These are phyloP conservation scores for Gryllus longicercus DNA, from an alignment of 2,888 invertebrate genomes.

Conservation along the genomic window DNA sequence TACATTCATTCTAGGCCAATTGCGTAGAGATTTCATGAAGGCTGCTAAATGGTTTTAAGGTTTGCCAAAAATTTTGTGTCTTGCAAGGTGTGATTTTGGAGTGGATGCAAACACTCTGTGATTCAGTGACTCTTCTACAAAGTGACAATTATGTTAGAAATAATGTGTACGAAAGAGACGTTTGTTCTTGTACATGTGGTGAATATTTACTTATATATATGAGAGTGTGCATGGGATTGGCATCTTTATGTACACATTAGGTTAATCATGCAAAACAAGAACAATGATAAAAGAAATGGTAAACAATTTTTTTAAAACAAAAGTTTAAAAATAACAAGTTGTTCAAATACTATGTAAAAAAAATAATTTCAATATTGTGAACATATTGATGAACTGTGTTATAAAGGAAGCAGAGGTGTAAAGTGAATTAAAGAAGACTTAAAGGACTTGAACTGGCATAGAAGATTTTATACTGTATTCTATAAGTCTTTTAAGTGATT, in stretches of 20 bases:
- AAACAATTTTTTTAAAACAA: neutral
- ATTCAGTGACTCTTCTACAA: neutral
- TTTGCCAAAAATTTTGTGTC: neutral
- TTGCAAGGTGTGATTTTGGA: neutral
- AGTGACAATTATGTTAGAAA: neutral
- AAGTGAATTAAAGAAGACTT: neutral
- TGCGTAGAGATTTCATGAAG: neutral
- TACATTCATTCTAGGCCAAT: neutral
- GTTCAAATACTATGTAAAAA: neutral
- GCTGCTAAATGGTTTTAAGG: neutral
- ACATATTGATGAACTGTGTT: neutral
- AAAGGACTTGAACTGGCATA: neutral
- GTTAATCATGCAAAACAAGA: neutral
- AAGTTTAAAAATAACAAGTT: neutral
- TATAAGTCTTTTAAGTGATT: neutral
- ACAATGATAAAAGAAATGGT: neutral
- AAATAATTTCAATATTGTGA: neutral
- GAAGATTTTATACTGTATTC: neutral
- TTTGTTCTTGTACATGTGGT: neutral
- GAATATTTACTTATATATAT: neutral
- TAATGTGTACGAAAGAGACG: slow-evolving; percentile 17
- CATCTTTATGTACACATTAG: too few species aligned
- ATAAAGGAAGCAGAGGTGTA: neutral
- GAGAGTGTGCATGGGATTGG: slow-evolving; percentile 3
- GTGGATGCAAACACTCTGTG: neutral